Base-by-base conservation (phyloP, 2,888 invertebrate species). In the Drosophila subsilvestris region DNA sequence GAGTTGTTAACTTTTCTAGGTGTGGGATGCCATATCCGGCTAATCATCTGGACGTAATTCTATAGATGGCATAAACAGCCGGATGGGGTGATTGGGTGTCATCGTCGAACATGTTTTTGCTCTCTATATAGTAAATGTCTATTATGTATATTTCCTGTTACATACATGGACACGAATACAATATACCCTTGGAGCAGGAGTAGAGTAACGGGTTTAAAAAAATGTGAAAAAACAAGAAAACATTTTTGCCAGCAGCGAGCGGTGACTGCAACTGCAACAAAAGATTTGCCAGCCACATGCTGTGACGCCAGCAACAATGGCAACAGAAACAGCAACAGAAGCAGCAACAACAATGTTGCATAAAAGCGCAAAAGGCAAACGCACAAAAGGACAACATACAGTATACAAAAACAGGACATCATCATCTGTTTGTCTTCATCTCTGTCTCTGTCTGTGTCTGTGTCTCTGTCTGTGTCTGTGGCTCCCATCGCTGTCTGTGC, bases 231-330 rank as follows among this genome's bases (percentile, higher is more conserved):
- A 74, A 55, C 48, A 78, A 53, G 45, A 63, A 56, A 69, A 57
- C 42, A 68, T 68, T 80, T 73, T 54, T 53, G 80, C 81, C 63
- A 44, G 54, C 48, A 63, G 80, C 74, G 45, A 51, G 9, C 9
- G 27, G 3, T 27, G 27, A 27, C 27, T 27, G 27, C 77, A 75
- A 53, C 65, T 67, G 56, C 63, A 79, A 76, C 74, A 75, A 74
- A 61, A 74, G 74, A 69, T 42, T 53, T 65, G 63, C 58, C 44
- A 54, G 79, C 78, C 84, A 80, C 86, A 82, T 78, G 82, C 82
- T 71, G 82, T 32, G 77, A 63, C 53, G 68, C 68, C 59, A 68
- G 84, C 79, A 75, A 66, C 72, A 81, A 59, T 54, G 50, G 72
- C 70, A 69, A 79, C 70, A 76, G 69, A 70, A 69, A 78, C 70